Conservation (phyloP, 2,797 vertebrate genomes). For the Cebuella pygmaea region DNA sequence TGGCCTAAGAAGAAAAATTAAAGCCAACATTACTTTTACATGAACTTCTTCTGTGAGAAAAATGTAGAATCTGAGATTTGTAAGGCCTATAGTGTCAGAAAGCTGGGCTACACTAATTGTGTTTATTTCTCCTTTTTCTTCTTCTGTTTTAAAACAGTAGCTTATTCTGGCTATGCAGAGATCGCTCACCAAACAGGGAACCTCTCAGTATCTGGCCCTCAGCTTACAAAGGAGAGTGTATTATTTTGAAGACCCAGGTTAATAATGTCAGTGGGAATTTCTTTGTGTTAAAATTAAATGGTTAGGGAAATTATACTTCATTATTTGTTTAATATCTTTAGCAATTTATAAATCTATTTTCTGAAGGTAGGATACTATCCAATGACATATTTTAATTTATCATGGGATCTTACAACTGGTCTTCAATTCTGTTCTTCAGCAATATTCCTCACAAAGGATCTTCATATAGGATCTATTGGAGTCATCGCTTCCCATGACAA, state of each 20-base stretch:
- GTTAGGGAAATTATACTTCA: not conserved
- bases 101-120: not conserved
- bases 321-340: not conserved
- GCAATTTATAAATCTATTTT: not conserved
- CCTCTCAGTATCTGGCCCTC: not conserved
- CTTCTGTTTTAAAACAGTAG: not conserved
- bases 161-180: not conserved
- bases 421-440: not conserved
- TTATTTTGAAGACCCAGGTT: not conserved
- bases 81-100: not conserved
- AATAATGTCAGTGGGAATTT: not conserved
- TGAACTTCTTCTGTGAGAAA: not conserved
- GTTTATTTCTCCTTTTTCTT: no score
- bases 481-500: not conserved
- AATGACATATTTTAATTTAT: not conserved
- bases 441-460: not conserved
- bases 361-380: not conserved
- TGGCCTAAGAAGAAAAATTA: not conserved
- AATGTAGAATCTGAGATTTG: not conserved
- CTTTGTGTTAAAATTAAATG: not conserved
- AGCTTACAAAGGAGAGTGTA: not conserved
- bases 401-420: not conserved
- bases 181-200: not conserved
- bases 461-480: not conserved
- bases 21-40: conserved; percentile 31